A percentile compares a stretch with the other conserved stretches of the same genome.
These are phyloP conservation scores for Pseudochirops cupreus DNA, from an alignment of 2,797 vertebrate genomes.

Conservation along the genomic window DNA sequence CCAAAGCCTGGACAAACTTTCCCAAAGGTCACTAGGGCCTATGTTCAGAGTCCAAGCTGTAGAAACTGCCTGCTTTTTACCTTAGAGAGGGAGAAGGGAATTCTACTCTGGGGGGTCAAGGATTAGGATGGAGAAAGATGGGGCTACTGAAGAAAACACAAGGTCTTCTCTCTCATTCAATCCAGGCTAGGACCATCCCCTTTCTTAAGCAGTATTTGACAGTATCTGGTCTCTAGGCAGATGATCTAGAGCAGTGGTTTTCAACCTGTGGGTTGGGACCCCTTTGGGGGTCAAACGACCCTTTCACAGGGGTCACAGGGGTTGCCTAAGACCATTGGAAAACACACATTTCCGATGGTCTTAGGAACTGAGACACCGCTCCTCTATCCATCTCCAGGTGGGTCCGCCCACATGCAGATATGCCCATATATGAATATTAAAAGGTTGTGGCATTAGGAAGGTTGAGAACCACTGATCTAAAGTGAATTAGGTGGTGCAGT, in stretches of 20 bases:
- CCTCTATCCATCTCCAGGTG: no score
- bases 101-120: not conserved
- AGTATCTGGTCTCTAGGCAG: not conserved
- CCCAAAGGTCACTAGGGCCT: no score
- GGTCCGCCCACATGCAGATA: no score
- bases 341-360: no score
- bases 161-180: not conserved
- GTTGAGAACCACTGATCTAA: not conserved
- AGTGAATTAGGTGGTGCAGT: not conserved
- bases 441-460: no score
- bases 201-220: not conserved
- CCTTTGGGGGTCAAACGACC: no score
- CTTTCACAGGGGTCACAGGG: no score
- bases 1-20: not conserved
- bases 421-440: no score
- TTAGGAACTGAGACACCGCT: no score
- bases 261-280: no score
- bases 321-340: no score
- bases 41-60: not conserved
- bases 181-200: not conserved
- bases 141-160: not conserved
- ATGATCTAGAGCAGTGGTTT: not conserved
- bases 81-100: not conserved
- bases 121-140: not conserved
- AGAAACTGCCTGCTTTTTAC: not conserved